These are phyloP conservation scores for Alviniconcha strummeri DNA, from an alignment of 2,888 invertebrate species.

Conservation along the genomic window DNA sequence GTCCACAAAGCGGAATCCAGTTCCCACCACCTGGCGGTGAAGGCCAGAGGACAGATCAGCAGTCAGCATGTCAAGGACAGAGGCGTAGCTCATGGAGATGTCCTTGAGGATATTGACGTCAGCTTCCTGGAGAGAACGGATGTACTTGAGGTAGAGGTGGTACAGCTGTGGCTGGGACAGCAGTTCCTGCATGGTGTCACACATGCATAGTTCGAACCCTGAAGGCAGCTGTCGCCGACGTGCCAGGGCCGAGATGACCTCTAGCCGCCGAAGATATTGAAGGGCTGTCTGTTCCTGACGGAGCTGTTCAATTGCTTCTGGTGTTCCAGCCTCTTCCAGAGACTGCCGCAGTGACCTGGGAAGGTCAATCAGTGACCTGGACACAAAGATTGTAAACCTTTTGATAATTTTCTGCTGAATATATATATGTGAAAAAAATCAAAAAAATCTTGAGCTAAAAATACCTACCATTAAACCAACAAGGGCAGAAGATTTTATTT, in stretches of 20 bases:
- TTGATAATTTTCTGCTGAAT: not conserved
- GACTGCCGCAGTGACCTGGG: conserved; percentile 9
- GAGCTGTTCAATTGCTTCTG: conserved; percentile 55
- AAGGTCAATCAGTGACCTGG: conserved; percentile 46
- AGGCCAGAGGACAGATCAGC: conserved; percentile 43
- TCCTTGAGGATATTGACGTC: conserved; percentile 57
- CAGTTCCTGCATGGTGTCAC: conserved; percentile 61
- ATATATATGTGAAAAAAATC: not conserved
- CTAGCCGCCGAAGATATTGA: conserved; percentile 58
- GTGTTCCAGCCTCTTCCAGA: conserved; percentile 13
- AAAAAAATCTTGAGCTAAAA: not conserved
- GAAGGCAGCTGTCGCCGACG: conserved; percentile 58
- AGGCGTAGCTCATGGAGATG: conserved; percentile 54
- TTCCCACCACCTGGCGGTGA: conserved; percentile 50
- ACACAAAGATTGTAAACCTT: not conserved
- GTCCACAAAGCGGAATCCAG: conserved; percentile 59
- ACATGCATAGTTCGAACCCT: conserved; percentile 66
- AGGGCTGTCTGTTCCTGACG: conserved; percentile 56
- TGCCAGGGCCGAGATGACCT: conserved; percentile 58
- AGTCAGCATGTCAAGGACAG: conserved; percentile 53
- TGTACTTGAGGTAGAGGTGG: conserved; percentile 64
- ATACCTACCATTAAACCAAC: not conserved
- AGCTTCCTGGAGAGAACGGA: conserved; percentile 50
- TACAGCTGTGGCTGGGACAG: conserved; percentile 56
- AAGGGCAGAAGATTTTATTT: no score